A percentile compares a stretch with the other conserved stretches of the same genome.
phyloP scores from a whole-genome alignment of 2,797 vertebrate genomes.

The Pantherophis alleghaniensis region DNA sequence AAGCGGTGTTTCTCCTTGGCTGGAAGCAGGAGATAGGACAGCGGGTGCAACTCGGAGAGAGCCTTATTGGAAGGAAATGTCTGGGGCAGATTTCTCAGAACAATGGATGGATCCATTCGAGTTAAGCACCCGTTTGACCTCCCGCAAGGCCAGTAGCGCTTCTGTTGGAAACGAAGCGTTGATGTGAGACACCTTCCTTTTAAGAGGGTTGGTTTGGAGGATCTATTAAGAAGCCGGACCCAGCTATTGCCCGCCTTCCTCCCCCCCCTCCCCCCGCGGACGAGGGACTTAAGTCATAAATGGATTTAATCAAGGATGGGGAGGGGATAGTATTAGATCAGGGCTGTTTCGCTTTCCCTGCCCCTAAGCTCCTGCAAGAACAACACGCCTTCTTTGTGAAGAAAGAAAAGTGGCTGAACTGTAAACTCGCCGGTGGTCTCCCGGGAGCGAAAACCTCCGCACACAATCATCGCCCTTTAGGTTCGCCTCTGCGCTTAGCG shows the following conservation, averaged over 20 bases:
- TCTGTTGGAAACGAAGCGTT: not conserved
- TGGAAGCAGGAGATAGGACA: not conserved
- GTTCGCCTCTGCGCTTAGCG: not conserved
- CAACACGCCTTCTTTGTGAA: not conserved
- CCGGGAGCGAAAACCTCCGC: slow-evolving; percentile 3
- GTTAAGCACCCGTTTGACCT: not conserved
- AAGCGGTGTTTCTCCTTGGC: not conserved
- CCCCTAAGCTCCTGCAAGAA: not conserved
- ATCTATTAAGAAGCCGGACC: not conserved
- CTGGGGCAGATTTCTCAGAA: not conserved
- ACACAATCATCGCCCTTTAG: not conserved
- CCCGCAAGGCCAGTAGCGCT: not conserved
- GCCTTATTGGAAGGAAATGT: not conserved
- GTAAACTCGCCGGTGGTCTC: not conserved
- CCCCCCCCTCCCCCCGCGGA: not conserved
- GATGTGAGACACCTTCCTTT: not conserved
- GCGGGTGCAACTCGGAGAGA: not conserved
- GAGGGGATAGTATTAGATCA: not conserved
- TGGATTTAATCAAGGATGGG: not conserved
- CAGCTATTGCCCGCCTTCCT: not conserved
- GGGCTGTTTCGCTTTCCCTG: not conserved
- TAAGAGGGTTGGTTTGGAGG: slow-evolving; percentile 31
- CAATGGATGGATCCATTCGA: not conserved
- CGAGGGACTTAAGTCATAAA: not conserved
- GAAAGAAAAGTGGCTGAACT: not conserved